phyloP scores from a whole-genome alignment of 2,113 vertebrate genomes.

The Catharus fuscescens region DNA sequence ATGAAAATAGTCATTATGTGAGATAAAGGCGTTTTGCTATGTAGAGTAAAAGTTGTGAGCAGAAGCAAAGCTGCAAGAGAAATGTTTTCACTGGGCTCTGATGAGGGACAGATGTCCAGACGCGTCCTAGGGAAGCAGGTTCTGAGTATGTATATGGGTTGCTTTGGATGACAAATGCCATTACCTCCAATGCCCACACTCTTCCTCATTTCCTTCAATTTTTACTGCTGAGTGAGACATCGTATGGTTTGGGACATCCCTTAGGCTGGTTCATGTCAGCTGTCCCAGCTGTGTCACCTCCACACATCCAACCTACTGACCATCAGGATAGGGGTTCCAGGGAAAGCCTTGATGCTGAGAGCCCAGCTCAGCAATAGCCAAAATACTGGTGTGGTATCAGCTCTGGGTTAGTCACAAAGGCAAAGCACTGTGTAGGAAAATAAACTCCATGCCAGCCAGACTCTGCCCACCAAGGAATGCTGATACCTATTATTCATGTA shows the following conservation, averaged over 20 bases:
- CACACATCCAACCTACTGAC: accelerated
- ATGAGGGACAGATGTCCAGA: background rate
- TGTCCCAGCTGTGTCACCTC: background rate
- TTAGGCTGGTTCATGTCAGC: background rate
- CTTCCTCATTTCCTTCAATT: background rate
- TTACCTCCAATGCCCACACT: background rate
- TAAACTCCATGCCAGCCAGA: background rate
- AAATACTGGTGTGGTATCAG: background rate
- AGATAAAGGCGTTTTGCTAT: background rate
- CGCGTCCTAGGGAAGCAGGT: background rate
- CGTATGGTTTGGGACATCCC: accelerated
- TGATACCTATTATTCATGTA: background rate
- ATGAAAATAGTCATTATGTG: accelerated
- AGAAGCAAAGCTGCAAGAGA: background rate
- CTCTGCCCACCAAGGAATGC: background rate
- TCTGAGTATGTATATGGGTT: accelerated
- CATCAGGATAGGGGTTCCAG: background rate
- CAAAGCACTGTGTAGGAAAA: background rate
- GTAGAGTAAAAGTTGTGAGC: background rate
- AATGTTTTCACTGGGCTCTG: background rate
- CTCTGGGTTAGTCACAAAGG: background rate
- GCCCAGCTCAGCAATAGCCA: background rate
- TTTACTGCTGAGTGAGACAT: background rate
- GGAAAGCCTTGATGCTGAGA: background rate
- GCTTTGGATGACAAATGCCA: background rate